Percentiles rank a stretch among this genome's conserved stretches.
Evolutionary conservation across 2,888 invertebrate species (phyloP).

Genomic region (Dryobotodes eremita): DNA sequence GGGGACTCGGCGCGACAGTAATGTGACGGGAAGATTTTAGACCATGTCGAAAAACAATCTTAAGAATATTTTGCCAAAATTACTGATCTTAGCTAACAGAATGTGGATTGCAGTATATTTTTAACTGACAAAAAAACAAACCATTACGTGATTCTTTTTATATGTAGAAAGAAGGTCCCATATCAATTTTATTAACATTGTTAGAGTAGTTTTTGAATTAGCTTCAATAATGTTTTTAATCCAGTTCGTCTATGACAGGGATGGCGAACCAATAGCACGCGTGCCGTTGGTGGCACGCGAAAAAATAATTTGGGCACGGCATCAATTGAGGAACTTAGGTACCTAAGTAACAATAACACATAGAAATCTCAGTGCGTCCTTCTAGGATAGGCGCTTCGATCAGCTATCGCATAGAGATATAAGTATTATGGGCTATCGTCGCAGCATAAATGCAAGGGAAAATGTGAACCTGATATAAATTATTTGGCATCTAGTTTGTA

Average conservation of each 20-base stretch:
- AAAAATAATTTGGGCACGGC: too few relatives aligned
- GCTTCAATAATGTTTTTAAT: not conserved
- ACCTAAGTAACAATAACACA: too few relatives aligned
- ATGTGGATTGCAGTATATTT: not conserved
- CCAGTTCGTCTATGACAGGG: not conserved
- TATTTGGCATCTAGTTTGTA: too few relatives aligned
- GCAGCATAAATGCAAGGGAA: too few relatives aligned
- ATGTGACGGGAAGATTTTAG: not conserved
- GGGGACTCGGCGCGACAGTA: not conserved
- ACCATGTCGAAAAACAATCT: not conserved
- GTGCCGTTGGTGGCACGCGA: too few relatives aligned
- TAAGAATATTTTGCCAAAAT: not conserved
- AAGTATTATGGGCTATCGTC: too few relatives aligned
- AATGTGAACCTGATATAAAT: too few relatives aligned
- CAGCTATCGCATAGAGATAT: too few relatives aligned
- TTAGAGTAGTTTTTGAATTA: not conserved
- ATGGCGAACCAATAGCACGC: too few relatives aligned
- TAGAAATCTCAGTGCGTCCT: too few relatives aligned
- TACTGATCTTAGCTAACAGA: not conserved
- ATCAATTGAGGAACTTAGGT: too few relatives aligned
- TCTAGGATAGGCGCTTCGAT: too few relatives aligned
- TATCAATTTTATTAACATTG: not conserved
- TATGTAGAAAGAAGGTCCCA: not conserved
- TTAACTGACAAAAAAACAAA: not conserved
- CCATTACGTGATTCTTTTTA: not conserved